Evolutionary conservation across 30 jellyfish, hydroid and myxozoan species (phyloP).

Genomic region (Hydractinia symbiolongicarpus): DNA sequence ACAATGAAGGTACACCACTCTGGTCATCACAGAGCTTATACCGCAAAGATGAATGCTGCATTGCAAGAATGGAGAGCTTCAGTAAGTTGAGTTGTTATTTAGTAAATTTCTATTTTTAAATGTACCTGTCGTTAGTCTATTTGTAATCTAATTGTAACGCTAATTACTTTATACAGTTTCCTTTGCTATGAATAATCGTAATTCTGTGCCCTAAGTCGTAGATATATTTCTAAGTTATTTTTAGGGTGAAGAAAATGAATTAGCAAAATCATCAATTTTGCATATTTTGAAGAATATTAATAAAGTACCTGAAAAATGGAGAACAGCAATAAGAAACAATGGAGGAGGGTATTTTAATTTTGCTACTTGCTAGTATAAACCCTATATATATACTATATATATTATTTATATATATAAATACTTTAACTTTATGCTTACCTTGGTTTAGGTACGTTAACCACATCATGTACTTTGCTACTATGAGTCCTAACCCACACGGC

Average conservation of each 20-base stretch:
- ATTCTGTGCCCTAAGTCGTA: too few relatives aligned
- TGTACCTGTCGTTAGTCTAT: not conserved
- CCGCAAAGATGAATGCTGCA: conserved; percentile 74
- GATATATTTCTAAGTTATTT: not conserved
- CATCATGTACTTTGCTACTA: conserved; percentile 59
- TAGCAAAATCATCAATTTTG: conserved; percentile 41
- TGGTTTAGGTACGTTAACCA: conserved; percentile 58
- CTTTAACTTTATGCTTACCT: too few relatives aligned
- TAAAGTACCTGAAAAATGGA: conserved; percentile 74
- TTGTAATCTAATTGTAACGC: too few relatives aligned
- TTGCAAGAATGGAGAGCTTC: conserved; percentile 80
- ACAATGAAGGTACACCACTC: conserved; percentile 72
- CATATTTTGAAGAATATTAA: conserved; percentile 41
- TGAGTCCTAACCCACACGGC: conserved; percentile 57
- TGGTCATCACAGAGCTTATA: conserved; percentile 86
- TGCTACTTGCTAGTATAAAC: too few relatives aligned
- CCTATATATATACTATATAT: too few relatives aligned
- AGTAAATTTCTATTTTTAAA: not conserved
- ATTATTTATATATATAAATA: too few relatives aligned
- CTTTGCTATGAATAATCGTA: too few relatives aligned
- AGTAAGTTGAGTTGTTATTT: conserved; percentile 29
- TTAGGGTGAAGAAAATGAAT: conserved; percentile 44
- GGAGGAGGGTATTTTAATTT: conserved; percentile 77
- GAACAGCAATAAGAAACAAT: conserved; percentile 56
- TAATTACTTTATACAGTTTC: too few relatives aligned